Percentiles rank a stretch among this genome's conserved stretches.
These are phyloP conservation scores for Yasuhikotakia modesta DNA, from an alignment of 2,797 vertebrate species.

Conservation along the genomic window DNA sequence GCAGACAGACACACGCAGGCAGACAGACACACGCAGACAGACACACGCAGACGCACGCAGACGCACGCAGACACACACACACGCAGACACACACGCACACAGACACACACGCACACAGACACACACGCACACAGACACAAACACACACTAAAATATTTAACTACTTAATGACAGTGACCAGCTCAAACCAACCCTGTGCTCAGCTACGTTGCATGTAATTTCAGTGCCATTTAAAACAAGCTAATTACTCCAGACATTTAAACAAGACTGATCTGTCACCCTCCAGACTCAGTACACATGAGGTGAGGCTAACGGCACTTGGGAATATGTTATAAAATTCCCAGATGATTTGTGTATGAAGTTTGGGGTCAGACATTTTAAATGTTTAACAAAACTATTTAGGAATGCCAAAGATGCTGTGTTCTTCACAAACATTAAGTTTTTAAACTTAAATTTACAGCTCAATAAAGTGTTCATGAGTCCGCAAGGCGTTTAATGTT, in stretches of 20 bases:
- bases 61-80: too few species aligned
- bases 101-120: too few species aligned
- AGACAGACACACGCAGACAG: too few species aligned
- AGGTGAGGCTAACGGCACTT: not conserved
- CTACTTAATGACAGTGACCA: not conserved
- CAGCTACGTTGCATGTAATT: not conserved
- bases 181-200: not conserved
- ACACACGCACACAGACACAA: not conserved
- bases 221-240: not conserved
- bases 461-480: conserved; percentile 10
- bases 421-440: conserved; percentile 16
- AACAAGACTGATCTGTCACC: not conserved
- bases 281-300: not conserved
- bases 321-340: not conserved
- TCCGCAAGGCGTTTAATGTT: not conserved
- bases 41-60: too few species aligned
- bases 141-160: not conserved
- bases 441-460: conserved; percentile 7
- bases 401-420: conserved; percentile 9
- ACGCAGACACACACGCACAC: too few species aligned
- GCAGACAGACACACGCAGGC: too few species aligned
- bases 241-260: not conserved
- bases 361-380: conserved; percentile 2
- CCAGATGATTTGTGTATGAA: not conserved
- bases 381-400: too few species aligned